Evolutionary conservation across 2,888 invertebrate genomes (phyloP), one percentile per base, ranked within the genome.

Genomic region (Himalopsyche tibetana): DNA sequence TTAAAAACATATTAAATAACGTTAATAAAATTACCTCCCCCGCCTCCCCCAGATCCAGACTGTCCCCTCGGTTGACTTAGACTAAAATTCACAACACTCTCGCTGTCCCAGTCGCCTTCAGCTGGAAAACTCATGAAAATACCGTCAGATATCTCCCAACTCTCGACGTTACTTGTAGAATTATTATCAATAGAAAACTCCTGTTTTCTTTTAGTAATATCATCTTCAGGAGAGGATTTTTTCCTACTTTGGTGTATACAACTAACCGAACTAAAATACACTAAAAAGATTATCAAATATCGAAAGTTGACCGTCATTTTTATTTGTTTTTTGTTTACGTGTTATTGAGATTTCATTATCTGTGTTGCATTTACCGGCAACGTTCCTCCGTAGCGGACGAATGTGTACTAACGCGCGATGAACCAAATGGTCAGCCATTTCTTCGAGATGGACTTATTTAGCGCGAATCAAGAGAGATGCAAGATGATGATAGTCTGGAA

Each of bases 171-270:
- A 40, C 55, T 9, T 4, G 19, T 85, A 17, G 42, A 85, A 85
- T 85, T 83, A 83, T 80, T 83, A 80, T 85, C 85, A 85, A 85
- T 83, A 80, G 80, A 83, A 80, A 83, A 55, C 80, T 85, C n/a
- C 42, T 19, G 40, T 6, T 56, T 82, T 55, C 5, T 4, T 56
- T 8, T 38, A 63, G 15, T 56, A 63, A 4, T 19, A 2, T 8
- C 19, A 63, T 63, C 63, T 4, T 19, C 28, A 63, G 19, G 19
- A 12, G 5, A 5, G n/a, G 63, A 63, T 63, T 63, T 19, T 19
- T 63, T 63, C 28, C 1, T 63, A 63, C 19, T 63, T n/a, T 63
- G 63, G 8, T 63, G 63, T 4, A 9, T 63, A 63, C 51, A 51
- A 15, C 12, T 8, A 15, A 51, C 51, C 5, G 51, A 51, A 51